Conservation (phyloP, 2,888 invertebrate genomes). For the Pyrocoelia pectoralis region DNA sequence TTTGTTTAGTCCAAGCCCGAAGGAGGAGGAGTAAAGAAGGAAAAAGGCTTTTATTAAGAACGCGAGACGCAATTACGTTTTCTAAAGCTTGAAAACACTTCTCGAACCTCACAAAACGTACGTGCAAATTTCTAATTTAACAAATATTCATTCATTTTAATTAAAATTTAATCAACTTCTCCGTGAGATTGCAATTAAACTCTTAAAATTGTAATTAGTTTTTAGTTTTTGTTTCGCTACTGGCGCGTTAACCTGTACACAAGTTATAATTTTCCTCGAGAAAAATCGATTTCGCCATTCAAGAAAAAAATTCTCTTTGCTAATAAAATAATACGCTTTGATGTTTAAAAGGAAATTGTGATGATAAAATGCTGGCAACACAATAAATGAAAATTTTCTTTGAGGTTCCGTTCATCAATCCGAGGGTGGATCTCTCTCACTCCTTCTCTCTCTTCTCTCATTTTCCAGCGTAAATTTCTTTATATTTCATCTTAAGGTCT, state of each 20-base stretch:
- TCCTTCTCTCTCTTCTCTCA: constrained; percentile 16
- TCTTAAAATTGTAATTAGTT: constrained; percentile 57
- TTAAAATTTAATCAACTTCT: constrained; percentile 61
- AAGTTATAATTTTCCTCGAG: no score
- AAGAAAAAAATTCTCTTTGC: constrained; percentile 12
- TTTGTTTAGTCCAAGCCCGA: background rate
- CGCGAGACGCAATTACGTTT: constrained; percentile 32
- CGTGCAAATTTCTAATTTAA: constrained; percentile 59
- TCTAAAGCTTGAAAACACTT: constrained; percentile 30
- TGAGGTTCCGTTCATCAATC: constrained; percentile 36
- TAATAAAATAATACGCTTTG: constrained; percentile 17
- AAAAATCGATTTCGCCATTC: background rate
- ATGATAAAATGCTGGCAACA: constrained; percentile 33
- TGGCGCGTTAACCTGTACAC: constrained; percentile 16
- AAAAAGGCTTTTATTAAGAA: constrained; percentile 25
- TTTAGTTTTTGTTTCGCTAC: constrained; percentile 51
- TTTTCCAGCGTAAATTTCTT: constrained; percentile 46
- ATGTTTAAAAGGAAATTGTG: constrained; percentile 30
- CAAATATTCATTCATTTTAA: constrained; percentile 61
- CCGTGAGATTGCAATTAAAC: constrained; percentile 55
- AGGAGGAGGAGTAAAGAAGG: background rate
- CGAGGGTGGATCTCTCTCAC: constrained; percentile 18
- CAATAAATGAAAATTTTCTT: constrained; percentile 35
- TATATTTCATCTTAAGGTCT: constrained; percentile 48
- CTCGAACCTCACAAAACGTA: constrained; percentile 44